Percentiles rank a stretch among this genome's conserved stretches.
phyloP scores from a whole-genome alignment of 2,888 invertebrate genomes.

The Apamea anceps region DNA sequence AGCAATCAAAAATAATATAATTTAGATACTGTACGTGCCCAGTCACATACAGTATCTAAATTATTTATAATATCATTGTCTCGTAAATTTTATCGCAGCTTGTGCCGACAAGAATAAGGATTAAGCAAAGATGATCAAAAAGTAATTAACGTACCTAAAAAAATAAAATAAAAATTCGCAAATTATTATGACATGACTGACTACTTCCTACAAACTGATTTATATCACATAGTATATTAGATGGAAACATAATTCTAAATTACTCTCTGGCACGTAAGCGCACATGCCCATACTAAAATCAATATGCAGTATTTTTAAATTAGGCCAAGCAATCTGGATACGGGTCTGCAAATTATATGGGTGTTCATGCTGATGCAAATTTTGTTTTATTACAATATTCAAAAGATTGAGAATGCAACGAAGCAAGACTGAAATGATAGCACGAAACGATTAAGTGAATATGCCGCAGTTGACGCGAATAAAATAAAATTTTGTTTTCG shows the following conservation, averaged over 20 bases:
- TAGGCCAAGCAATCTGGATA: constrained; percentile 67
- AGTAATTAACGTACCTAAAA: background rate
- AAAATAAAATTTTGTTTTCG: constrained; percentile 2
- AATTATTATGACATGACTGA: background rate
- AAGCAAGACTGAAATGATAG: constrained; percentile 24
- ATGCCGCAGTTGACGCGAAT: constrained; percentile 13
- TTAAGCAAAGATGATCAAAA: constrained; percentile 10
- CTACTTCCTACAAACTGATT: constrained; percentile 4
- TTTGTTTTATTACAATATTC: constrained; percentile 35
- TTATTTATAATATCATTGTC: constrained; percentile 19
- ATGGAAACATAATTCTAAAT: constrained; percentile 35
- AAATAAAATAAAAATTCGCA: background rate
- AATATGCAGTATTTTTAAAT: constrained; percentile 61
- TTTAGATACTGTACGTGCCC: constrained; percentile 15
- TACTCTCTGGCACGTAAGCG: constrained; percentile 26
- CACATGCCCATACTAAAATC: constrained; percentile 60
- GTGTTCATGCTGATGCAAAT: constrained; percentile 26
- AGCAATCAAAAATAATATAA: constrained; percentile 7
- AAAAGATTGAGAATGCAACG: constrained; percentile 38
- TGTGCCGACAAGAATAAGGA: constrained; percentile 8
- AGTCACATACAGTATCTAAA: background rate
- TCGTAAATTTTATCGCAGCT: background rate
- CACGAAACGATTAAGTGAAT: constrained; percentile 44
- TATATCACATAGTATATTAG: constrained; percentile 4
- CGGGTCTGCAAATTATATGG: constrained; percentile 65